Evolutionary conservation across 1,140 invertebrate genomes (phyloP).

Genomic region (Drosophila orosa): DNA sequence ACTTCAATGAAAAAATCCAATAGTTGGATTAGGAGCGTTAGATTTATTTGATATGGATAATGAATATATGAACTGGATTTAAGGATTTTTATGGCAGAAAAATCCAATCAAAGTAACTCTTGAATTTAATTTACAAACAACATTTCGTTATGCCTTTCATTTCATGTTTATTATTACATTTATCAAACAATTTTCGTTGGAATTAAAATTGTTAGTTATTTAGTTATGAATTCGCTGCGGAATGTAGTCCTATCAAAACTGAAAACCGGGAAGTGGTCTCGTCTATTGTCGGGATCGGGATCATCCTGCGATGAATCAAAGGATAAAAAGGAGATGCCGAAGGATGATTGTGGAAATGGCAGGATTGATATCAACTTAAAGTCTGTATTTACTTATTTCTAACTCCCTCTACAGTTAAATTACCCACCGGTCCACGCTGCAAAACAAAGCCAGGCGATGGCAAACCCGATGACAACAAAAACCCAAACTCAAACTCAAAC

Average conservation of each 20-base stretch:
- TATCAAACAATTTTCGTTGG: too few species aligned
- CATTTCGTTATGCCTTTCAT: background rate
- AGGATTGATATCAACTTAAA: too few species aligned
- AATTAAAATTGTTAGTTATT: background rate
- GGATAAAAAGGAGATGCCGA: background rate
- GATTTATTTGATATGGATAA: too few species aligned
- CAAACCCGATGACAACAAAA: background rate
- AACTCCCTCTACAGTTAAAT: background rate
- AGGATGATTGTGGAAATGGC: background rate
- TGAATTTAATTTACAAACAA: background rate
- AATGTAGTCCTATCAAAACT: background rate
- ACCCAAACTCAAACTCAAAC: too few species aligned
- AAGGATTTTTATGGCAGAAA: too few species aligned
- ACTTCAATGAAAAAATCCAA: too few species aligned
- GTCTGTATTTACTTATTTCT: too few species aligned
- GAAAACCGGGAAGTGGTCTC: background rate
- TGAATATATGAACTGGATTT: too few species aligned
- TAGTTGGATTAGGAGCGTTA: too few species aligned
- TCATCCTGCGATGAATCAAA: background rate
- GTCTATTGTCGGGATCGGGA: background rate
- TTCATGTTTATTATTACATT: background rate
- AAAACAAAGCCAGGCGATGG: background rate
- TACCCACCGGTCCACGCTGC: conserved; percentile 3
- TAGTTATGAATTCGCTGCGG: background rate
- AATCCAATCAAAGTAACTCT: conserved; percentile 1